Percentiles rank a stretch among this genome's conserved stretches.
phyloP scores from a whole-genome alignment of 2,888 invertebrate genomes.

The Lasioglossum marginatum region DNA sequence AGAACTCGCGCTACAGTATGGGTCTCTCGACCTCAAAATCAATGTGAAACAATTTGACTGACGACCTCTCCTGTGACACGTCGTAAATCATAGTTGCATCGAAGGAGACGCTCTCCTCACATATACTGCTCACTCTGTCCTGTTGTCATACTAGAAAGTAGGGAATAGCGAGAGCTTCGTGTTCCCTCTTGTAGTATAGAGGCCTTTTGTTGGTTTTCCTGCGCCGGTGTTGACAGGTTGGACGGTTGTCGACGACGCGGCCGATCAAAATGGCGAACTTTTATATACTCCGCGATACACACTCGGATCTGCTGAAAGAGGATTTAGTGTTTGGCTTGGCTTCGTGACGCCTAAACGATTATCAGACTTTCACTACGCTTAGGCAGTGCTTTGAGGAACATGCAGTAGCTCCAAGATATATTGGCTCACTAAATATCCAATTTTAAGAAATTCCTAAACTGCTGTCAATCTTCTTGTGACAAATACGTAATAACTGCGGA shows the following conservation, averaged over 20 bases:
- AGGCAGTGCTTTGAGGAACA: neutral
- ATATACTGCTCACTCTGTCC: conserved; percentile 13
- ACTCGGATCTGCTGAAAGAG: neutral
- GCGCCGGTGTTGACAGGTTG: conserved; percentile 8
- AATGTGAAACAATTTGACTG: conserved; percentile 73
- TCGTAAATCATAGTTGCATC: conserved; percentile 65
- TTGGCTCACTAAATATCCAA: neutral
- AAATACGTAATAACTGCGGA: too few species aligned
- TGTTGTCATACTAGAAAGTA: conserved; percentile 31
- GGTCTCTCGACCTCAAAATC: conserved; percentile 70
- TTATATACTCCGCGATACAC: neutral
- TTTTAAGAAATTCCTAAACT: too few species aligned
- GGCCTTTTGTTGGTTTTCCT: conserved; percentile 6
- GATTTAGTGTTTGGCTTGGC: neutral
- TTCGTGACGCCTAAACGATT: neutral
- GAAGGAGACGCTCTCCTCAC: conserved; percentile 42
- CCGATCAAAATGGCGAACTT: neutral
- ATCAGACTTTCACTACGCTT: neutral
- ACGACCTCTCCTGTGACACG: conserved; percentile 66
- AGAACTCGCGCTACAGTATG: conserved; percentile 57
- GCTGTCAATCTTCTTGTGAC: too few species aligned
- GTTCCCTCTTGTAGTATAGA: neutral
- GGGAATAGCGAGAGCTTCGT: conserved; percentile 9
- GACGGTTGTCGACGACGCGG: conserved; percentile 5
- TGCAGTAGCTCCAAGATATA: neutral